These are phyloP conservation scores for Epinephelus malabaricus DNA, from an alignment of 2,797 vertebrate species.

Conservation along the genomic window DNA sequence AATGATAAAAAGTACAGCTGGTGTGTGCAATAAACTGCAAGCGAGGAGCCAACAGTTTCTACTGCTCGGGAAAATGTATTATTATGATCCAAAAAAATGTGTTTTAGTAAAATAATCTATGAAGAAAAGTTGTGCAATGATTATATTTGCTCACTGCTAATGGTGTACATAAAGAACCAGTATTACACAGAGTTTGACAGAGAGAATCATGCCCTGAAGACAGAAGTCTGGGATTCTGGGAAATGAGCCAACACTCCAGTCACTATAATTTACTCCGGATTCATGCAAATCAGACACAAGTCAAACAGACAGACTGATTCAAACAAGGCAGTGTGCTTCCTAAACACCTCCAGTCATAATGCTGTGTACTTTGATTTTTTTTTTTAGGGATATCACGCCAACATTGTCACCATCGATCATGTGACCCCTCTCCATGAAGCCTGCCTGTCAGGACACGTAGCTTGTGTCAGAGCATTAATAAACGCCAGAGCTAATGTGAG, in stretches of 20 bases:
- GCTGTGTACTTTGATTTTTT: slow-evolving; percentile 22
- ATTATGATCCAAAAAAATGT: too few species aligned
- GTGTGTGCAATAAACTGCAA: neutral
- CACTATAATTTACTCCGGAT: neutral
- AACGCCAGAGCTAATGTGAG: slow-evolving; percentile 94
- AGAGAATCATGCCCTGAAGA: neutral
- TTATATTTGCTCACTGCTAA: neutral
- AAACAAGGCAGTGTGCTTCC: neutral
- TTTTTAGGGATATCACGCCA: slow-evolving; percentile 91
- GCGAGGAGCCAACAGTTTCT: neutral
- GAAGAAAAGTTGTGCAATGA: neutral
- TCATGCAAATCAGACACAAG: neutral
- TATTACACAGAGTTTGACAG: neutral
- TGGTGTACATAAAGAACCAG: neutral
- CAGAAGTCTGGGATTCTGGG: neutral
- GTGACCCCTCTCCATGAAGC: slow-evolving; percentile 96
- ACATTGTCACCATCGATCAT: slow-evolving; percentile 94
- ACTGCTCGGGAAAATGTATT: neutral
- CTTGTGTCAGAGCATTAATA: slow-evolving; percentile 93
- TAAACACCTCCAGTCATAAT: neutral
- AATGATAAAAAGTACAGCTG: too few species aligned
- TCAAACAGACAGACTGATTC: neutral
- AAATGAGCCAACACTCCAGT: neutral
- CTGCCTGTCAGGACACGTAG: slow-evolving; percentile 94
- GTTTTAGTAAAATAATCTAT: too few species aligned